A percentile compares a stretch with the other conserved stretches of the same genome.
Conservation (phyloP, 1,140 invertebrate genomes). For the Drosophila nebulosa region DNA sequence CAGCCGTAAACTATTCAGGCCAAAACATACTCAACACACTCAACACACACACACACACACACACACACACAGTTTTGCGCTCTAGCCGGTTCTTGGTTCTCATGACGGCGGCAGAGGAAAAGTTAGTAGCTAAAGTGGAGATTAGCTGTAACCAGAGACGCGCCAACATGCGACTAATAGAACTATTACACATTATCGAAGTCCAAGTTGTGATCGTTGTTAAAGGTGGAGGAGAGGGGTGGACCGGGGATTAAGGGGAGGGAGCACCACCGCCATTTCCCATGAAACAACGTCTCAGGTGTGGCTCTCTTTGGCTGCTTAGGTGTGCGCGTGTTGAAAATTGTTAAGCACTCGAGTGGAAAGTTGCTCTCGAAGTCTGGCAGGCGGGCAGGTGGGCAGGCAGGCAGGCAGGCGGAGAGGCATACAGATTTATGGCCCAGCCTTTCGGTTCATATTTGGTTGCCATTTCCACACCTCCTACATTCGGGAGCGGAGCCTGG, state of each 20-base stretch:
- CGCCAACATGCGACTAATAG: slow-evolving; percentile 72
- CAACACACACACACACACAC: not conserved
- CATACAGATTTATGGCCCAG: slow-evolving; percentile 58
- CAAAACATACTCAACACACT: slow-evolving; percentile 29
- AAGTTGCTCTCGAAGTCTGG: slow-evolving; percentile 36
- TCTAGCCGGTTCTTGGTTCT: slow-evolving; percentile 65
- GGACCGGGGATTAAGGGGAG: slow-evolving; percentile 4
- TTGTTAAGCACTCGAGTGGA: slow-evolving; percentile 61
- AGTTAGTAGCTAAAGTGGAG: slow-evolving; percentile 65
- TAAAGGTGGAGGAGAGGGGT: not conserved
- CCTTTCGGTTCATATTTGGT: slow-evolving; percentile 37
- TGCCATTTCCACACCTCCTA: slow-evolving; percentile 10
- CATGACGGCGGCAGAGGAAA: slow-evolving; percentile 46
- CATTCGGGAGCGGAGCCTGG: not conserved
- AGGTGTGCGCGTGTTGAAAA: slow-evolving; percentile 51
- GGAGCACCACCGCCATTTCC: slow-evolving; percentile 54
- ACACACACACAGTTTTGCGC: slow-evolving; percentile 18
- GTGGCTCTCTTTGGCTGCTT: slow-evolving; percentile 33
- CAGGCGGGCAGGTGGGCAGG: not conserved
- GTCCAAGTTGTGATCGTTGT: not conserved
- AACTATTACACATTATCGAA: slow-evolving; percentile 75
- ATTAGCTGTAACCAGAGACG: slow-evolving; percentile 70
- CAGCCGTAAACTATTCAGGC: slow-evolving; percentile 71
- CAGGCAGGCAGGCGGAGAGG: not conserved
- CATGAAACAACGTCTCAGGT: slow-evolving; percentile 45